Percentiles rank a stretch among this genome's conserved stretches.
Evolutionary conservation across 2,888 invertebrate genomes (phyloP).

Genomic region (Dromius quadrimaculatus): DNA sequence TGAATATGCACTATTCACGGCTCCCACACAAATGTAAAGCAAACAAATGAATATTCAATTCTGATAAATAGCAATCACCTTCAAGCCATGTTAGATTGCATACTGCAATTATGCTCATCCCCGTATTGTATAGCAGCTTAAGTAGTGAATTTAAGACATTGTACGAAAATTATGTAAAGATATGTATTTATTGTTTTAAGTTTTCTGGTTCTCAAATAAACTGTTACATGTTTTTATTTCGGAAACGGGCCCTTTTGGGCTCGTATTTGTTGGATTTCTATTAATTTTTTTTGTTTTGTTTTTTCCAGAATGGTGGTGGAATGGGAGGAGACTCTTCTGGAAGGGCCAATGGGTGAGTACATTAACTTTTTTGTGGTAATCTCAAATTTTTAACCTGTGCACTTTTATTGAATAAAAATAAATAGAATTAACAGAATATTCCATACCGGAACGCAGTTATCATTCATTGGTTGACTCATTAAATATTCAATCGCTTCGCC

Average conservation of each 20-base stretch:
- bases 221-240: conserved; percentile 44
- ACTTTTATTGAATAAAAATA: no score
- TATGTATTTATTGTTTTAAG: conserved; percentile 30
- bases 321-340: conserved; percentile 83
- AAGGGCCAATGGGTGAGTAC: conserved; percentile 87
- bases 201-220: conserved; percentile 40
- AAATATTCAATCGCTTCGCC: no score
- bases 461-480: no score
- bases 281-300: conserved; percentile 72
- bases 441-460: no score
- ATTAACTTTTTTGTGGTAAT: no score
- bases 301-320: conserved; percentile 88
- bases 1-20: conserved; percentile 33
- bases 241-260: conserved; percentile 58
- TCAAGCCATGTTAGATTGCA: conserved; percentile 40
- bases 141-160: conserved; percentile 44
- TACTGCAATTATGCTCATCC: conserved; percentile 21
- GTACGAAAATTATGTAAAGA: conserved; percentile 48
- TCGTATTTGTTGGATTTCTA: conserved; percentile 70
- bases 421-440: no score
- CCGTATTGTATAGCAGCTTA: conserved; percentile 50
- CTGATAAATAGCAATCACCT: conserved; percentile 31
- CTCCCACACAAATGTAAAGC: conserved; percentile 17
- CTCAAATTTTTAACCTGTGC: no score
- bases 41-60: conserved; percentile 38